phyloP scores from a whole-genome alignment of 2,113 vertebrate species.

The Merops nubicus region DNA sequence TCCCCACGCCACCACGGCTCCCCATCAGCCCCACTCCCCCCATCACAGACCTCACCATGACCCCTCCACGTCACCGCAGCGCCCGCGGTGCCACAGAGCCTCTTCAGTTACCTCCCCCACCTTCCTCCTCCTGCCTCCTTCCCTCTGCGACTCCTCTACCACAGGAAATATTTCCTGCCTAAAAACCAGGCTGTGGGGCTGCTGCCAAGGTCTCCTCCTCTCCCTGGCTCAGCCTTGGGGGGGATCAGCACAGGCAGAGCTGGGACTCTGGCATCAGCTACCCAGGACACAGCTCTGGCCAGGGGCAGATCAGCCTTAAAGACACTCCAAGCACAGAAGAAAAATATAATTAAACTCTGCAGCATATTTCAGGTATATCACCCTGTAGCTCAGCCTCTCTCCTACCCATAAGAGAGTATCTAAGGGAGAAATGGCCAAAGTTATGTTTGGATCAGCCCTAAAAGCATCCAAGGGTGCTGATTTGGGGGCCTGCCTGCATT shows the following conservation, averaged over 20 bases:
- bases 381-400: neutral
- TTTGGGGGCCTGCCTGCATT: neutral
- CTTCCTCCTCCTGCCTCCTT: constrained; percentile 7
- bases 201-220: neutral
- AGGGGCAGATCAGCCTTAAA: fast-evolving
- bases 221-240: neutral
- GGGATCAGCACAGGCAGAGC: neutral
- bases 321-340: neutral
- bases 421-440: neutral
- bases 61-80: neutral
- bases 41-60: neutral
- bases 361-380: neutral
- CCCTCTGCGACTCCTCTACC: neutral
- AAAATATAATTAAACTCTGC: too few relatives aligned
- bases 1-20: neutral
- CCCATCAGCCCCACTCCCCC: neutral
- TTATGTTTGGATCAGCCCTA: neutral
- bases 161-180: neutral
- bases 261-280: neutral
- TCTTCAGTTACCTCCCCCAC: neutral
- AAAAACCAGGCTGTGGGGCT: neutral
- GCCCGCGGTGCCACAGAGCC: neutral
- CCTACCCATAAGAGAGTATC: neutral
- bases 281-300: fast-evolving
- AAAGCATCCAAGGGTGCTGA: fast-evolving